Evolutionary conservation across 2,113 vertebrate genomes (phyloP).

Genomic region (Anarhynchus alexandrinus): DNA sequence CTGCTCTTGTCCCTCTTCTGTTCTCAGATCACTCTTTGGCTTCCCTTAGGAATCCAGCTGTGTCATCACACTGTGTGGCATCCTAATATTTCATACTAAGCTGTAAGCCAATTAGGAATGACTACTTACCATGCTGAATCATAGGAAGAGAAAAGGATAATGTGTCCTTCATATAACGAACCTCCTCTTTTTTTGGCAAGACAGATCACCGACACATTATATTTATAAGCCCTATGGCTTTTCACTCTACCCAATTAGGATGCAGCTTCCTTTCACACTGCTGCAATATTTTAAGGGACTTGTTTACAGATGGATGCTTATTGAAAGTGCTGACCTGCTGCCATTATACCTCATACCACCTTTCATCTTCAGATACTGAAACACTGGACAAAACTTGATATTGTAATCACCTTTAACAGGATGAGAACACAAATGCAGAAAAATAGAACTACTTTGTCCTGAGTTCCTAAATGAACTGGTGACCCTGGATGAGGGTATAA

Average conservation of each 20-base stretch:
- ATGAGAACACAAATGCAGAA: background rate
- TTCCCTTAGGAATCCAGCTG: conserved; percentile 91
- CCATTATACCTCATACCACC: conserved; percentile 18
- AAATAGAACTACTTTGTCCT: background rate
- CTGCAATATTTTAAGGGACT: conserved; percentile 18
- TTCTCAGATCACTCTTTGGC: conserved; percentile 83
- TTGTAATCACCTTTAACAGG: conserved; percentile 12
- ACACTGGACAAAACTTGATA: conserved; percentile 4
- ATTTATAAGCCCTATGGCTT: conserved; percentile 66
- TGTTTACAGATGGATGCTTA: conserved; percentile 39
- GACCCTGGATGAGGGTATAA: background rate
- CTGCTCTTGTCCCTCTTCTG: conserved; percentile 69
- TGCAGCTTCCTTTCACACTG: conserved; percentile 28
- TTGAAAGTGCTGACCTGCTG: conserved; percentile 35
- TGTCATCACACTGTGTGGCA: conserved; percentile 87
- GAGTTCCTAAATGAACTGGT: background rate
- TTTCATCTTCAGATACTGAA: conserved; percentile 28
- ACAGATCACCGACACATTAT: conserved; percentile 57
- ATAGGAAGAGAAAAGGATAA: conserved; percentile 83
- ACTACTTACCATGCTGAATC: conserved; percentile 92
- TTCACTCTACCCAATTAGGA: conserved; percentile 68
- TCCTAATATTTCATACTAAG: conserved; percentile 93
- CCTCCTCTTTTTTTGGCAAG: conserved; percentile 78
- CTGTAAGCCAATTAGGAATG: conserved; percentile 95
- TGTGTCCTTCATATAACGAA: conserved; percentile 93